These are phyloP conservation scores for Lasaia peninsularis DNA, from an alignment of 1,140 invertebrate species.

Conservation along the genomic window DNA sequence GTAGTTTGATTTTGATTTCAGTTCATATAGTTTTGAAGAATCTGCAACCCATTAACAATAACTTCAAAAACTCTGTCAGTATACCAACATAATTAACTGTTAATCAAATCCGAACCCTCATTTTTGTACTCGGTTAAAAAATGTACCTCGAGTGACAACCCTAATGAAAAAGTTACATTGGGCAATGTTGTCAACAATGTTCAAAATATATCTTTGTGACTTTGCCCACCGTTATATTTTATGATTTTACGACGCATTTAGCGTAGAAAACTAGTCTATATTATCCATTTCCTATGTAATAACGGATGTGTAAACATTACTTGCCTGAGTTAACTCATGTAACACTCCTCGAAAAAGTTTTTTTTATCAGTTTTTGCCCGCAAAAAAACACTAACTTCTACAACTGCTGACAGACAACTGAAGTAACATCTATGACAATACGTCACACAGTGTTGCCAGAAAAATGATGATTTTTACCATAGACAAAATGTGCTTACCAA, in stretches of 20 bases:
- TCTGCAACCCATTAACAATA: too few species aligned
- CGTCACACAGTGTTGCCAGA: too few species aligned
- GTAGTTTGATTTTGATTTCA: too few species aligned
- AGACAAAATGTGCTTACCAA: too few species aligned
- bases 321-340: neutral
- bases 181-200: slow-evolving; percentile 9
- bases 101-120: slow-evolving; percentile 1
- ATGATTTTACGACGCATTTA: slow-evolving; percentile 10
- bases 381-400: too few species aligned
- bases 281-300: neutral
- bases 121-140: slow-evolving; percentile 12
- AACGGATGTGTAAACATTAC: slow-evolving; percentile 1
- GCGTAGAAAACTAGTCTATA: slow-evolving; percentile 5
- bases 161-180: slow-evolving; percentile 3
- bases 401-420: too few species aligned
- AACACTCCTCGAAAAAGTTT: too few species aligned
- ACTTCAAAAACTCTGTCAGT: neutral
- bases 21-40: too few species aligned
- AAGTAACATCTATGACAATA: too few species aligned
- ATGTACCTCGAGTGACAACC: slow-evolving; percentile 9
- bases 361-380: too few species aligned
- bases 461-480: too few species aligned
- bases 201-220: slow-evolving; percentile 7
- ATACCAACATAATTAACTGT: slow-evolving; percentile 6
- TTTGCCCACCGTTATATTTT: slow-evolving; percentile 11